Percentiles rank a stretch among this genome's conserved stretches.
These are phyloP conservation scores for Vanessa cardui DNA, from an alignment of 2,888 invertebrate species.

Conservation along the genomic window DNA sequence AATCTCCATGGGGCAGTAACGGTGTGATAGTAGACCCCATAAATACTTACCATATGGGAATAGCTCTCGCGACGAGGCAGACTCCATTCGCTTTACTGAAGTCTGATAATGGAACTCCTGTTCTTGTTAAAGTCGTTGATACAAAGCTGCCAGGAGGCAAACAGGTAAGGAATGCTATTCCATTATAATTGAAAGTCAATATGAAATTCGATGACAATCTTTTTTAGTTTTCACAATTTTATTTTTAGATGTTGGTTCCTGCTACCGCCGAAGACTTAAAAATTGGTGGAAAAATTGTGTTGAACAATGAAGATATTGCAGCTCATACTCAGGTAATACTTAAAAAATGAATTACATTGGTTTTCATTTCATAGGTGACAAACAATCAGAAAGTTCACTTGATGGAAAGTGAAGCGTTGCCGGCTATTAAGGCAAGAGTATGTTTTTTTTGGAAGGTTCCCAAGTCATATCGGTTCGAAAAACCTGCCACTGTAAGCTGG, in stretches of 20 bases:
- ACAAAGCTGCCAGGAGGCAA: conserved; percentile 75
- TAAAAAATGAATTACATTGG: too few relatives aligned
- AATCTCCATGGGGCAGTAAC: conserved; percentile 54
- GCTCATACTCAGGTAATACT: conserved; percentile 48
- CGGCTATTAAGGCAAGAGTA: too few relatives aligned
- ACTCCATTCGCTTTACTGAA: conserved; percentile 88
- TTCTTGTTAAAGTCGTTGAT: conserved; percentile 86
- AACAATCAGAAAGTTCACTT: too few relatives aligned
- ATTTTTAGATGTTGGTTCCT: conserved; percentile 85
- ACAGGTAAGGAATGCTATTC: conserved; percentile 58
- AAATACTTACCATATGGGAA: conserved; percentile 87
- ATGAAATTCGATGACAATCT: background rate
- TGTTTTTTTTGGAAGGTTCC: too few relatives aligned
- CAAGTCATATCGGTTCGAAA: too few relatives aligned
- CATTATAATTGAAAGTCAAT: background rate
- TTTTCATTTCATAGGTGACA: too few relatives aligned
- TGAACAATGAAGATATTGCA: conserved; percentile 56
- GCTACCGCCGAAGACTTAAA: conserved; percentile 88
- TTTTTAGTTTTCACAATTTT: background rate
- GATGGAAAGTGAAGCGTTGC: too few relatives aligned
- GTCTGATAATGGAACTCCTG: conserved; percentile 85
- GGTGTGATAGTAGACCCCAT: conserved; percentile 88
- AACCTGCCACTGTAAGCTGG: too few relatives aligned
- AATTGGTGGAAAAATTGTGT: conserved; percentile 84
- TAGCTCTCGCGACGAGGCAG: conserved; percentile 84